These are phyloP conservation scores for Tuberolachnus salignus DNA, from an alignment of 2,888 invertebrate genomes.

Conservation along the genomic window DNA sequence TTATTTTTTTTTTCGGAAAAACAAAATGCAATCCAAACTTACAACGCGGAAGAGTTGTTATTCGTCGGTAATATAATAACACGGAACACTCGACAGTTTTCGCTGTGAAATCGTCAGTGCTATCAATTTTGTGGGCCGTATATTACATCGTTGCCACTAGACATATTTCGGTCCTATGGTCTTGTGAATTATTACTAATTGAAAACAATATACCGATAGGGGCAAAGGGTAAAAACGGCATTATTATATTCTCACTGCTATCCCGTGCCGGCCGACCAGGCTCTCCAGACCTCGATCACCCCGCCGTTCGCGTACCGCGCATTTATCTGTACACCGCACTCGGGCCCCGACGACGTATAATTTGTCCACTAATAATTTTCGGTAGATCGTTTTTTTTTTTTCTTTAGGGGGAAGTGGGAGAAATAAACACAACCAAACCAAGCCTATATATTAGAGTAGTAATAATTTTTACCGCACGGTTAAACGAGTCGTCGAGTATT, in stretches of 20 bases:
- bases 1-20: too few relatives aligned
- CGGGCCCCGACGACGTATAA: not conserved
- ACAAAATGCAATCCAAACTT: too few relatives aligned
- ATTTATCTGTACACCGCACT: conserved; percentile 43
- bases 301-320: not conserved
- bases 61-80: not conserved
- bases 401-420: not conserved
- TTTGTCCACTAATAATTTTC: conserved; percentile 6
- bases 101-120: conserved; percentile 10
- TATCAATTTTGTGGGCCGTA: not conserved
- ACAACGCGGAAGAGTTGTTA: not conserved
- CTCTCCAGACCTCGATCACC: not conserved
- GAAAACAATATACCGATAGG: conserved; percentile 40
- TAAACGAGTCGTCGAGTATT: conserved; percentile 31
- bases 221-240: conserved; percentile 28
- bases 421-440: not conserved
- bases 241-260: conserved; percentile 8
- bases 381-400: not conserved
- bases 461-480: conserved; percentile 28
- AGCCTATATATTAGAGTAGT: too few relatives aligned
- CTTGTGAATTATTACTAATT: conserved; percentile 55
- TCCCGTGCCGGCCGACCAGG: not conserved
- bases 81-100: not conserved
- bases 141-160: not conserved
- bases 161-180: conserved; percentile 9